A percentile compares a stretch with the other conserved stretches of the same genome.
Evolutionary conservation across 2,888 invertebrate genomes (phyloP).

Genomic region (Leptinotarsa juncta): DNA sequence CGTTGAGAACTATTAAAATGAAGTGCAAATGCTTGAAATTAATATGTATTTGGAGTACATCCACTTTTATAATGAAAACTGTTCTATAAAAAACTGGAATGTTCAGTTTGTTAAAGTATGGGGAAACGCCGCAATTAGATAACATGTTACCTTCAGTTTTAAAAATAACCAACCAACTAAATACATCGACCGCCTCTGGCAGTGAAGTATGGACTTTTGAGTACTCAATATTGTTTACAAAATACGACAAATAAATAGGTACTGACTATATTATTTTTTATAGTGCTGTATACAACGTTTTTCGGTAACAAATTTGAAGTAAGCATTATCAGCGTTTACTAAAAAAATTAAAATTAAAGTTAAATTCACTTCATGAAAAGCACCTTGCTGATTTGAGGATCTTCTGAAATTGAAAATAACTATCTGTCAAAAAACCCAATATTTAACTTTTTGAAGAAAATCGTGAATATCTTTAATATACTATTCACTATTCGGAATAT

Average conservation of each 20-base stretch:
- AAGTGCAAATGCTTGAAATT: background rate
- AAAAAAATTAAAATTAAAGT: no score
- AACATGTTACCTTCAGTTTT: constrained; percentile 18
- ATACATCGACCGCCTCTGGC: constrained; percentile 7
- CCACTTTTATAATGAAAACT: background rate
- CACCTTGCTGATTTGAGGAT: no score
- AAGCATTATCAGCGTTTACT: no score
- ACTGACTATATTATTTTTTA: background rate
- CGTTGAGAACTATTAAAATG: background rate
- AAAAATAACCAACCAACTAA: constrained; percentile 6
- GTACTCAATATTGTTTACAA: constrained; percentile 7
- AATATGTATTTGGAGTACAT: background rate
- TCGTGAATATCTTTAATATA: no score
- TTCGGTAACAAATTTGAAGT: no score
- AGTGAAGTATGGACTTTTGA: constrained; percentile 5
- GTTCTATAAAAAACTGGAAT: constrained; percentile 5
- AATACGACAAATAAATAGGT: constrained; percentile 1
- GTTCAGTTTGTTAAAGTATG: background rate
- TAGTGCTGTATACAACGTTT: no score
- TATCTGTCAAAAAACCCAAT: no score
- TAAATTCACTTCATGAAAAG: no score
- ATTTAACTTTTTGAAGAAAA: no score
- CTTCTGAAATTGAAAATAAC: no score
- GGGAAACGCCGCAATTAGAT: constrained; percentile 5
- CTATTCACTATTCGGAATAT: no score